phyloP scores from a whole-genome alignment of 2,888 invertebrate genomes.

The Eupithecia dodoneata region DNA sequence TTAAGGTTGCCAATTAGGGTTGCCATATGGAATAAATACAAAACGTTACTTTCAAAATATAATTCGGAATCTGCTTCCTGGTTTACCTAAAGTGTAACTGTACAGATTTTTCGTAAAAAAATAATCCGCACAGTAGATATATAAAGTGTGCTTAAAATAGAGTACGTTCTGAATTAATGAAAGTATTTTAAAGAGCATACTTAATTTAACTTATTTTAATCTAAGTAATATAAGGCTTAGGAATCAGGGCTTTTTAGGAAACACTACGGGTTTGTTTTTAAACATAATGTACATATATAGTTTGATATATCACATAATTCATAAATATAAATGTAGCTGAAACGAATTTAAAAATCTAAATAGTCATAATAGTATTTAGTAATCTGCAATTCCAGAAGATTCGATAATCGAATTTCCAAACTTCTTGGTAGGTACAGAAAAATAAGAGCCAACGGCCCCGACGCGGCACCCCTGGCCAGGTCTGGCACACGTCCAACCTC shows the following conservation, averaged over 20 bases:
- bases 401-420: neutral
- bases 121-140: no score
- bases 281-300: no score
- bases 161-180: neutral
- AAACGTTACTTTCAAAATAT: neutral
- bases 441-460: neutral
- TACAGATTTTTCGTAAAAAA: neutral
- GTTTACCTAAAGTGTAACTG: neutral
- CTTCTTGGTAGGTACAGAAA: neutral
- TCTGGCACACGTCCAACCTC: slow-evolving; percentile 8
- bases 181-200: neutral
- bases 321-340: no score
- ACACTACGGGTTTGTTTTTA: neutral
- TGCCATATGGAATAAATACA: neutral
- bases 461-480: slow-evolving; percentile 48
- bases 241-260: neutral
- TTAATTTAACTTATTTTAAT: neutral
- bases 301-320: no score
- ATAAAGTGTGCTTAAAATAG: no score
- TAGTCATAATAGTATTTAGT: no score
- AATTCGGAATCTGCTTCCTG: neutral
- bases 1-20: neutral
- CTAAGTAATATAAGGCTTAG: no score
- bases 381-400: neutral
- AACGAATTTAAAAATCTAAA: neutral